Evolutionary conservation across 2,797 vertebrate genomes (phyloP).

Genomic region (Pogoniulus pusillus): DNA sequence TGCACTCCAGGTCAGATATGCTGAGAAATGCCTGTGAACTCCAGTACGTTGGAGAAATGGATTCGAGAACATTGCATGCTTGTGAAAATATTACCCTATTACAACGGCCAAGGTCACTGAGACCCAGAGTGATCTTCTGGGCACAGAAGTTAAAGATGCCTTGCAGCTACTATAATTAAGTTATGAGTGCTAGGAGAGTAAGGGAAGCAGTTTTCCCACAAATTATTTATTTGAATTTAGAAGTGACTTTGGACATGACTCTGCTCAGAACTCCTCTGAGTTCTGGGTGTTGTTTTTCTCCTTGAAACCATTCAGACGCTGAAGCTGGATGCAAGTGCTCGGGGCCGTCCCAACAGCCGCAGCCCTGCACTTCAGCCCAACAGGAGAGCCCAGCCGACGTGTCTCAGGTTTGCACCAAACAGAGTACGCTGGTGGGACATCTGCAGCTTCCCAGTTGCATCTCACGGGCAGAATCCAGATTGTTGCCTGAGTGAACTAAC

Average conservation of each 20-base stretch:
- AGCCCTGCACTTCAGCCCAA: background rate
- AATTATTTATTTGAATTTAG: constrained; percentile 59
- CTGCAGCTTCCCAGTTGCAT: background rate
- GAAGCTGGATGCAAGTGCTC: background rate
- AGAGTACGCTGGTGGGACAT: background rate
- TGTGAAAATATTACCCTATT: constrained; percentile 40
- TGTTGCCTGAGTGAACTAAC: background rate
- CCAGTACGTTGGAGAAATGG: background rate
- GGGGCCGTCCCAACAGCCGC: background rate
- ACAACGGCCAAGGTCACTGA: constrained; percentile 38
- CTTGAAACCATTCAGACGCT: background rate
- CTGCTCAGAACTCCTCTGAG: background rate
- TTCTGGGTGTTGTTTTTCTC: background rate
- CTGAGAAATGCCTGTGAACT: constrained; percentile 6
- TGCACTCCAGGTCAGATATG: constrained; percentile 18
- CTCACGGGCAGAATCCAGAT: background rate
- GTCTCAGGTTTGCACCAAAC: background rate
- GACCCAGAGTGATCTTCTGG: constrained; percentile 42
- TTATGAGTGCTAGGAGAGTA: constrained; percentile 22
- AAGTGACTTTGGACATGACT: constrained; percentile 5
- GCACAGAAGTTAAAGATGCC: constrained; percentile 55
- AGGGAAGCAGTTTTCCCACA: constrained; percentile 37
- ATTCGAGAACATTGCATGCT: constrained; percentile 27
- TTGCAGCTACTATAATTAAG: constrained; percentile 57
- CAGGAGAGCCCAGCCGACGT: background rate